A percentile compares a stretch with the other conserved stretches of the same genome.
Evolutionary conservation across 2,888 invertebrate genomes (phyloP).

Genomic region (Anodontia alba): DNA sequence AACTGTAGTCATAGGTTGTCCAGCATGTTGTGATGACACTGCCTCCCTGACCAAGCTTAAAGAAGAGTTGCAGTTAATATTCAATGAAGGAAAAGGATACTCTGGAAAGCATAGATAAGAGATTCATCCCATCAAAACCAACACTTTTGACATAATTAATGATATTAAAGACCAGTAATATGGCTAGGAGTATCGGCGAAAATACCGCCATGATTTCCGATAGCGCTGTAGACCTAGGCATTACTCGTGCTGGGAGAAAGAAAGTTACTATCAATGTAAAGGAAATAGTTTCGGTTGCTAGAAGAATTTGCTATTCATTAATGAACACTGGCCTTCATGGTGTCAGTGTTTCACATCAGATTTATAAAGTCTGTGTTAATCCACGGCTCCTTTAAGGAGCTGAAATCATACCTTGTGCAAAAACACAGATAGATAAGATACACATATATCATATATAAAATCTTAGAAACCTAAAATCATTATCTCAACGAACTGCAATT

Average conservation of each 20-base stretch:
- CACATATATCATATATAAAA: not conserved
- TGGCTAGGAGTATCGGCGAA: not conserved
- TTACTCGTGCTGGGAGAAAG: not conserved
- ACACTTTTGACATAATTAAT: no score
- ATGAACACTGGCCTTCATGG: not conserved
- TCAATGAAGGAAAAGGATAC: not conserved
- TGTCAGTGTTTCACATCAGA: not conserved
- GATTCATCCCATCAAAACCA: not conserved
- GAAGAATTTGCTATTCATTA: not conserved
- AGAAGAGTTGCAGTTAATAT: not conserved
- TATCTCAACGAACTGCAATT: no score
- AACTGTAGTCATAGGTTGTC: not conserved
- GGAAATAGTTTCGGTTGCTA: not conserved
- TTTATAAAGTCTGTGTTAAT: not conserved
- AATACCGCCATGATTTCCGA: not conserved
- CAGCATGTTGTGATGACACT: not conserved
- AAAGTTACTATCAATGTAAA: not conserved
- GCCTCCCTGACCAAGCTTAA: not conserved
- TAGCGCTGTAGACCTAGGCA: not conserved
- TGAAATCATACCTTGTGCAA: not conserved
- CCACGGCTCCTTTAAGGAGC: not conserved
- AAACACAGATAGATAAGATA: not conserved
- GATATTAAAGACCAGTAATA: no score
- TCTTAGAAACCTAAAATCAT: not conserved
- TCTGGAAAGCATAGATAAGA: not conserved